Evolutionary conservation across 2,113 vertebrate genomes (phyloP).

Genomic region (Podocnemis expansa): DNA sequence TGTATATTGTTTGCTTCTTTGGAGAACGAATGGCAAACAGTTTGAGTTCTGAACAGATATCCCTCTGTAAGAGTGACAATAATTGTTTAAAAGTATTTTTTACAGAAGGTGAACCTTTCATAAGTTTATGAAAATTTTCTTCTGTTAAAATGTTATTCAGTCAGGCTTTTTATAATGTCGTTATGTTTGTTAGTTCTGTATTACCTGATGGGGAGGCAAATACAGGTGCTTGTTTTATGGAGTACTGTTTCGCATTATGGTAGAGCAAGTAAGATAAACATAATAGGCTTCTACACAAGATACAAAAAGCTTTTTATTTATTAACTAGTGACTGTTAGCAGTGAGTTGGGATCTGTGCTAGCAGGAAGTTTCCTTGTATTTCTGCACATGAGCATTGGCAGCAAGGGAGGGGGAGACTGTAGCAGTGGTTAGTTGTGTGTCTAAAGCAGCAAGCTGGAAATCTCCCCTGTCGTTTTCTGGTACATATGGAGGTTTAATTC

Average conservation of each 20-base stretch:
- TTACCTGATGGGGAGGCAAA: not conserved
- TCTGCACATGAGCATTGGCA: slow-evolving; percentile 69
- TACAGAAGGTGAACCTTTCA: not conserved
- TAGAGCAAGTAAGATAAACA: slow-evolving; percentile 16
- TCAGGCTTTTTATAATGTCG: not conserved
- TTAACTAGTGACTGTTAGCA: slow-evolving; percentile 60
- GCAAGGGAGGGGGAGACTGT: slow-evolving; percentile 58
- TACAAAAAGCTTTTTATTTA: slow-evolving; percentile 73
- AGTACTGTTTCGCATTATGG: slow-evolving; percentile 19
- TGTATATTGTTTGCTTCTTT: slow-evolving; percentile 59
- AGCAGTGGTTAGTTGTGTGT: slow-evolving; percentile 42
- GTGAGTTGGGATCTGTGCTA: slow-evolving; percentile 55
- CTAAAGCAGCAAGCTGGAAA: slow-evolving; percentile 45
- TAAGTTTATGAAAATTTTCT: not conserved
- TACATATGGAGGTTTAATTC: not conserved
- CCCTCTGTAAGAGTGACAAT: not conserved
- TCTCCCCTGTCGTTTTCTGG: not conserved
- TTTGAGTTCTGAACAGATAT: slow-evolving; percentile 31
- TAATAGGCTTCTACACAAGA: slow-evolving; percentile 56
- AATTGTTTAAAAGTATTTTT: not conserved
- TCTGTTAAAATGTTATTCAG: not conserved
- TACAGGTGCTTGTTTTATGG: not conserved
- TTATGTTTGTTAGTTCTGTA: not conserved
- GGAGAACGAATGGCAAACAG: not conserved
- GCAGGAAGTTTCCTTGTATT: slow-evolving; percentile 68